These are phyloP conservation scores for Papilio aristodemus DNA, from an alignment of 1,140 invertebrate species.

Conservation along the genomic window DNA sequence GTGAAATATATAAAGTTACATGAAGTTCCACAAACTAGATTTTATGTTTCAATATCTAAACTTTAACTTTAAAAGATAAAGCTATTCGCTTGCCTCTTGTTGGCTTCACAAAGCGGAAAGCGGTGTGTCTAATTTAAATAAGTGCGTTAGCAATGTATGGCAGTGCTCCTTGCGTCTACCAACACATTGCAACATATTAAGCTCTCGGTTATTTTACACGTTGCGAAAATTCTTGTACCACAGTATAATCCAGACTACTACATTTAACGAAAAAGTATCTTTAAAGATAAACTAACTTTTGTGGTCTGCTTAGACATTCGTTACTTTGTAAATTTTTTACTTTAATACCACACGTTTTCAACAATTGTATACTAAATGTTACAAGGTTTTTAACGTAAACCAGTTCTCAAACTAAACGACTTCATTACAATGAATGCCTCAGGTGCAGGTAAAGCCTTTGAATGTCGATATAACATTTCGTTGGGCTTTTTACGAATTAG, in stretches of 20 bases:
- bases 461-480: no score
- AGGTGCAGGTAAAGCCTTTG: no score
- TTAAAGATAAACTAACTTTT: no score
- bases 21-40: no score
- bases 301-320: constrained; percentile 6
- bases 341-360: not conserved
- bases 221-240: constrained; percentile 40
- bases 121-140: constrained; percentile 50
- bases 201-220: constrained; percentile 45
- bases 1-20: no score
- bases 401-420: no score
- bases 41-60: no score
- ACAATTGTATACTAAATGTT: not conserved
- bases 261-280: not conserved
- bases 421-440: no score
- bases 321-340: constrained; percentile 7
- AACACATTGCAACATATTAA: constrained; percentile 39
- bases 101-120: not conserved
- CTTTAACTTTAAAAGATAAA: not conserved
- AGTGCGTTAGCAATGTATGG: constrained; percentile 60
- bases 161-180: constrained; percentile 57
- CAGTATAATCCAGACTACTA: not conserved
- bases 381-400: not conserved
- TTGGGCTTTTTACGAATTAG: no score
- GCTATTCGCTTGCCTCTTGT: not conserved